phyloP scores from a whole-genome alignment of 2,797 vertebrate genomes.

The Mallotus villosus region DNA sequence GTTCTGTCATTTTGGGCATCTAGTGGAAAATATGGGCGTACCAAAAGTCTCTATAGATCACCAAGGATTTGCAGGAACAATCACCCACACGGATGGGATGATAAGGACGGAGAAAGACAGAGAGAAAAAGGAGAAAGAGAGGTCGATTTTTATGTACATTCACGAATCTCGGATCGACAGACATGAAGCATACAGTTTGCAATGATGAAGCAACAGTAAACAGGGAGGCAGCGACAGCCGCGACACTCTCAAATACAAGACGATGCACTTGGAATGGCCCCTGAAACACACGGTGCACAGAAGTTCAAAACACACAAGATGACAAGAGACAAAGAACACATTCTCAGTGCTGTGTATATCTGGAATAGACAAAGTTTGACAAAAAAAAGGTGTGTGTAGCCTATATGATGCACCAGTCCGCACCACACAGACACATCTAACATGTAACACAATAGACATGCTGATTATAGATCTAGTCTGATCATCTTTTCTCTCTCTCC shows the following conservation, averaged over 20 bases:
- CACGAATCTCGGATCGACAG: slow-evolving; percentile 62
- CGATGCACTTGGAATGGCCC: neutral
- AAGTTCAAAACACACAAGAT: slow-evolving; percentile 47
- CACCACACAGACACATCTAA: too few species aligned
- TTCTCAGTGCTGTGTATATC: slow-evolving; percentile 32
- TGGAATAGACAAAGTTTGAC: neutral
- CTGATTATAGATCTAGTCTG: too few species aligned
- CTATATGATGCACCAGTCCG: neutral
- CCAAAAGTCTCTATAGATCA: slow-evolving; percentile 94
- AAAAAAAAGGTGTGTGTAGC: neutral
- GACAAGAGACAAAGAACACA: slow-evolving; percentile 17
- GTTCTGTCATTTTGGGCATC: slow-evolving; percentile 79
- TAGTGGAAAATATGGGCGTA: slow-evolving; percentile 81
- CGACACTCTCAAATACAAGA: neutral
- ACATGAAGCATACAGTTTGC: slow-evolving; percentile 45
- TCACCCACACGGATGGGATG: slow-evolving; percentile 89
- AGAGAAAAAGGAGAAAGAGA: slow-evolving; percentile 58
- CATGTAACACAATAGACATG: too few species aligned
- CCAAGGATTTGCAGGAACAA: slow-evolving; percentile 88
- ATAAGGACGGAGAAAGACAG: slow-evolving; percentile 74
- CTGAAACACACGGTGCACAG: neutral
- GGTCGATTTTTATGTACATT: slow-evolving; percentile 68
- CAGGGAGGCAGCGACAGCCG: slow-evolving; percentile 37
- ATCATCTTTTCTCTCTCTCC: neutral
- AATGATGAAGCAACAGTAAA: slow-evolving; percentile 48